Evolutionary conservation across 2,888 invertebrate species (phyloP).

Genomic region (Saturnia pavonia): DNA sequence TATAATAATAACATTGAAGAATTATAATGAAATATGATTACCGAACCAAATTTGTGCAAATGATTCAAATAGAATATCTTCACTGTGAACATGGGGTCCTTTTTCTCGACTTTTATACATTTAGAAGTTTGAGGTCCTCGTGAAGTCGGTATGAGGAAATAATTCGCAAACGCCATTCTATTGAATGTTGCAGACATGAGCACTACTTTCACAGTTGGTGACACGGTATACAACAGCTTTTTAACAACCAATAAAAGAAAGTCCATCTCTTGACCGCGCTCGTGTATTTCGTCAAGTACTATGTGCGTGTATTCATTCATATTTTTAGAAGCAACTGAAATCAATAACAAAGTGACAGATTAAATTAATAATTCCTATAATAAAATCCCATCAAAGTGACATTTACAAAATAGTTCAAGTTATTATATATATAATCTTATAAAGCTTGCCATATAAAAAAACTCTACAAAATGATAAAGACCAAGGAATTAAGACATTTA

Average conservation of each 20-base stretch:
- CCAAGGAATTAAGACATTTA: too few relatives aligned
- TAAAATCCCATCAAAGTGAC: not conserved
- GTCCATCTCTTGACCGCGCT: conserved; percentile 95
- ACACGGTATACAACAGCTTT: conserved; percentile 85
- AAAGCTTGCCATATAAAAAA: too few relatives aligned
- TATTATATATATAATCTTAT: too few relatives aligned
- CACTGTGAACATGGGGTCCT: conserved; percentile 76
- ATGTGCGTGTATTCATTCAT: conserved; percentile 93
- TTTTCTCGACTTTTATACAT: conserved; percentile 70
- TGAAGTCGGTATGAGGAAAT: conserved; percentile 75
- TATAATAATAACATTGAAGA: conserved; percentile 1
- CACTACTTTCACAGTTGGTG: conserved; percentile 74
- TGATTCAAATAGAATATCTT: conserved; percentile 84
- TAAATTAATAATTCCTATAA: not conserved
- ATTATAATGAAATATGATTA: conserved; percentile 45
- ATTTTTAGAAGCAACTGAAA: conserved; percentile 83
- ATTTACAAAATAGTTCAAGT: too few relatives aligned
- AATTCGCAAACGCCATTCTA: conserved; percentile 85
- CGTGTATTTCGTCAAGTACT: conserved; percentile 96
- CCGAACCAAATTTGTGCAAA: conserved; percentile 70
- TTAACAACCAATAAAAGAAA: conserved; percentile 92
- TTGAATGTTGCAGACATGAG: conserved; percentile 98
- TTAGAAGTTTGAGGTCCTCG: conserved; percentile 56
- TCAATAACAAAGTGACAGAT: not conserved
- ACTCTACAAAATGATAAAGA: not conserved